Evolutionary conservation across 2,113 vertebrate genomes (phyloP), one percentile per base, ranked within the genome.

Genomic region (Neopipo cinnamomea): DNA sequence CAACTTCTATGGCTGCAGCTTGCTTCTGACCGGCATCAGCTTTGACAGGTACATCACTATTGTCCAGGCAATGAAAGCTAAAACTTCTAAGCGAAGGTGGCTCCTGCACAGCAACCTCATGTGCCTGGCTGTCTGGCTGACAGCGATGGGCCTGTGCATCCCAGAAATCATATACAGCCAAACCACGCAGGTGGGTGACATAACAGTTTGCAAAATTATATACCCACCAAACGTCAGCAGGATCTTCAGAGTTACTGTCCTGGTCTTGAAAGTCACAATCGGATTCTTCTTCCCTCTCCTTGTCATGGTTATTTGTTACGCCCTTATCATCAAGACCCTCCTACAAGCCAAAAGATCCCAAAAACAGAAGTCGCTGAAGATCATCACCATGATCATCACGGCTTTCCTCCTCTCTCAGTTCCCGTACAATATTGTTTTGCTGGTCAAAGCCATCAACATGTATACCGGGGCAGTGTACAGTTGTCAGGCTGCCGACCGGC

Each of bases 21-120:
- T 99, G 42, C 96, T 99, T 56, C 98, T 99, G 72, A 98, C 98
- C 31, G 99, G 99, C 96, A 98, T 99, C 82, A 99, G 99, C 4
- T 97, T 99, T 77, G 99, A 99, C 96, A 98, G 99, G 70, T 99
- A 99, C 93, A 97, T 99, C 15, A 98, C 98, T 14, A 97, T 99
- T 2, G 99, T 98, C 8, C 98, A 97, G 73, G 98, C 98, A 9
- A 98, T 59, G 44, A 98, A 97, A 75, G 98, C 98, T 3, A 98
- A 98, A 76, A 97, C 97, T 80, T 97, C 97, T 76, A 98, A 98
- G 97, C 96, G 5, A 31, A 98, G 97, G 47, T 89, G 97, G 55
- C 97, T 99, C 35, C 95, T 98, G 37, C 98, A 80, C 78, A 99
- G 98, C 96, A 99, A 98, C 50, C 68, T 98, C 44, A 91, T 97